Base-by-base conservation (phyloP, 2,797 vertebrate species). In the Pseudopleuronectes americanus region DNA sequence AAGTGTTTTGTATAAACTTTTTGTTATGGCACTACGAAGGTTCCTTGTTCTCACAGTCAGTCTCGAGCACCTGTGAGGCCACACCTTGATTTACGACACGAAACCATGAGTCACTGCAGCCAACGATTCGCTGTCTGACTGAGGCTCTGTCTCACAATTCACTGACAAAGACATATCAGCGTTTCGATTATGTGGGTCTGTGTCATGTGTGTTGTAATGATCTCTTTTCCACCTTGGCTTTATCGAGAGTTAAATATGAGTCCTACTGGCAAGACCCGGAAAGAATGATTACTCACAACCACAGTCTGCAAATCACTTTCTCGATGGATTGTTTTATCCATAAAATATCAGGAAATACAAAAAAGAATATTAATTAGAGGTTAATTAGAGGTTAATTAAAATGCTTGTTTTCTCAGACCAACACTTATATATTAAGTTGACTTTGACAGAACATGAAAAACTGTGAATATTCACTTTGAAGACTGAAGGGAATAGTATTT, bases 61-160 rank as follows among this genome's bases (percentile, higher is more conserved):
- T 31, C 36, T 45, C 8, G 23, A 31, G 36, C 78, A 91, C 88
- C 87, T 92, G 87, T 14, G 12, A 6, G 78, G 8, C 86, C 92
- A 86, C 91, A 86, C 92, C 91, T 90, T 87, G 59, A 81, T 85
- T 38, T 58, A 76, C 71, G 21, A 23, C 68, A 68, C 74, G 89
- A 92, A 89, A 91, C 90, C 81, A 19, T 89, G 87, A 91, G 81
- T 92, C 91, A 92, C 59, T 1, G 53, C 62, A 7, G 38, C 33
- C 54, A 84, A 13, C n/a, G 1, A 48, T 2, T 8, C 17, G 3
- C 49, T 3, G 26, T 26, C 33, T 16, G 31, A 45, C 43, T 45
- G 14, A 45, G 12, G 12, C 23, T 22, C 19, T 45, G 6, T 41
- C 26, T 31, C 47, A 17, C 53, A 28, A 2, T 8, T 54, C 14